Evolutionary conservation across 2,113 vertebrate species (phyloP).

Genomic region (Pollachius pollachius): DNA sequence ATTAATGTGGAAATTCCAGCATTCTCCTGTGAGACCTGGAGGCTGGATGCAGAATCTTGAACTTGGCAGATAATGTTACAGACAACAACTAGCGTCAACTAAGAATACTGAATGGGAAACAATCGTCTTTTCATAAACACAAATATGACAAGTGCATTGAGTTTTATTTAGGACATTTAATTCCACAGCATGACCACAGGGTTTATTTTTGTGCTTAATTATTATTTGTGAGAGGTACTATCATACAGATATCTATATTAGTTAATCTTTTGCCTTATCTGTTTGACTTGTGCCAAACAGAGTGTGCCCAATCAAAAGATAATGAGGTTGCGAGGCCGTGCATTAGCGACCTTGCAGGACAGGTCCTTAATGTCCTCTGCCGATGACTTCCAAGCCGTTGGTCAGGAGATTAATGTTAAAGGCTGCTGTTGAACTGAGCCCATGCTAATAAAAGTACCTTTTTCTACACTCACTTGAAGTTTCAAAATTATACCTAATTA

Average conservation of each 20-base stretch:
- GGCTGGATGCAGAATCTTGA: conserved; percentile 78
- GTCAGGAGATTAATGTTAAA: conserved; percentile 12
- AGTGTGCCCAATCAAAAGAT: conserved; percentile 37
- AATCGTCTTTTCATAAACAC: conserved; percentile 5
- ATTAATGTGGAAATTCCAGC: conserved; percentile 76
- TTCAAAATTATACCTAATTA: conserved; percentile 30
- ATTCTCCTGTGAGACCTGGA: conserved; percentile 76
- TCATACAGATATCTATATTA: no score
- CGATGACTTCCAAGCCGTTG: conserved; percentile 27
- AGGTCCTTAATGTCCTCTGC: conserved; percentile 32
- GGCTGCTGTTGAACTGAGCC: conserved; percentile 13
- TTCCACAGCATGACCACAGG: not conserved
- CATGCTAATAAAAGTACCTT: conserved; percentile 14
- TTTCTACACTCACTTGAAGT: conserved; percentile 13
- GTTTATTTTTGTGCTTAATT: conserved; percentile 34
- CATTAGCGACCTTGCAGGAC: conserved; percentile 29
- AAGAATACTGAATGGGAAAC: conserved; percentile 33
- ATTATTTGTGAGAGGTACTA: conserved; percentile 13
- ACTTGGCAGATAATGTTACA: conserved; percentile 74
- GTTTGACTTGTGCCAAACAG: conserved; percentile 4
- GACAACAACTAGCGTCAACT: conserved; percentile 52
- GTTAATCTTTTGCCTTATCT: not conserved
- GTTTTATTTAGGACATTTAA: not conserved
- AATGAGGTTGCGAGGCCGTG: conserved; percentile 27
- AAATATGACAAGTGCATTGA: not conserved